phyloP scores from a whole-genome alignment of 1,140 invertebrate species.

The Leptinotarsa texana region DNA sequence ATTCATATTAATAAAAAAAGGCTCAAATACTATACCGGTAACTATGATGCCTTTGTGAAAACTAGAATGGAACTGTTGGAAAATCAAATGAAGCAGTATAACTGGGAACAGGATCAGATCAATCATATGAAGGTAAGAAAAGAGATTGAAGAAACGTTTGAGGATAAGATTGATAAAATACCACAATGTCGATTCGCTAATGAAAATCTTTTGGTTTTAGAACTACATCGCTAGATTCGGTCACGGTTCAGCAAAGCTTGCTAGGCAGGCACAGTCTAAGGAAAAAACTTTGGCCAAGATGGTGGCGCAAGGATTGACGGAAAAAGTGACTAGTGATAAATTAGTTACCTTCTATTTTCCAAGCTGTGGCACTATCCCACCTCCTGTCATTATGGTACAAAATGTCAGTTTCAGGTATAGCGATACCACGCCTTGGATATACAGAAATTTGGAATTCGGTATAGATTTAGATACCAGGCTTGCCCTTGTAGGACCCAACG shows the following conservation, averaged over 20 bases:
- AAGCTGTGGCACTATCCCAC: conserved; percentile 93
- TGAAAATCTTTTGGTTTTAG: conserved; percentile 56
- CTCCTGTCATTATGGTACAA: conserved; percentile 98
- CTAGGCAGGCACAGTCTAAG: conserved; percentile 97
- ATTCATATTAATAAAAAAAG: conserved; percentile 94
- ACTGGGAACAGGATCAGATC: conserved; percentile 99
- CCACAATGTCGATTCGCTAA: not conserved
- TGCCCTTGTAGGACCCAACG: conserved; percentile 97
- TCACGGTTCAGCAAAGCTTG: conserved; percentile 97
- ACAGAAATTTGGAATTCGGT: conserved; percentile 97
- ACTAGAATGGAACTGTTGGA: conserved; percentile 93
- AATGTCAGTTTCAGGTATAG: conserved; percentile 96
- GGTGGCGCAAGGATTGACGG: conserved; percentile 95
- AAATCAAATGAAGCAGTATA: conserved; percentile 99
- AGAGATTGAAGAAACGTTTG: too few species aligned
- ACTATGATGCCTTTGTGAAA: conserved; percentile 93
- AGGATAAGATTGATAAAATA: too few species aligned
- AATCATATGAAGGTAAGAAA: conserved; percentile 91
- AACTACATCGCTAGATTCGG: conserved; percentile 99
- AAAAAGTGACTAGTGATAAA: conserved; percentile 79
- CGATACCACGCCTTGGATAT: conserved; percentile 88
- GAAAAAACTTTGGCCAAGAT: conserved; percentile 99
- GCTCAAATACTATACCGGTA: conserved; percentile 93
- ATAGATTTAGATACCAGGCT: conserved; percentile 97
- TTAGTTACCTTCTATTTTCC: conserved; percentile 94